Evolutionary conservation across 2,797 vertebrate species (phyloP), one percentile per base, ranked within the genome.

Genomic region (Poeciliopsis gracilis): DNA sequence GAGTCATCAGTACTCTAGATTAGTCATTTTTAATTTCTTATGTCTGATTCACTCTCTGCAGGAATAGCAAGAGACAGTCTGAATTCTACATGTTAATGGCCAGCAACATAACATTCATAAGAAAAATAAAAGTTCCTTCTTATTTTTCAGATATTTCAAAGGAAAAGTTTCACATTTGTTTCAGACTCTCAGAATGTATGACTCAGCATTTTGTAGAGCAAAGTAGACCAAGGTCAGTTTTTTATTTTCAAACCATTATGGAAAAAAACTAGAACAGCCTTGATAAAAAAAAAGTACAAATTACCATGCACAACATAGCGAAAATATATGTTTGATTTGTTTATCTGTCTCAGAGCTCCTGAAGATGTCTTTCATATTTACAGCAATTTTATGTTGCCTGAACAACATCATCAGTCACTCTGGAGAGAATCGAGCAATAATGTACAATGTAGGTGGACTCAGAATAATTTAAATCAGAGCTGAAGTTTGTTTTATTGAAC

Each of bases 301-400:
- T 38, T 41, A 73, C 36, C 36, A n/a, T 45, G 46, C 38, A 20
- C 63, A 43, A 76, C 77, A 75, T 46, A 51, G 43, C 23, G 43
- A 28, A 43, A 74, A 67, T 28, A 10, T 72, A 38, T 84, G 73
- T 82, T 76, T 7, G n/a, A 49, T 75, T 89, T 87, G 80, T 88
- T 88, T 86, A 71, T 76, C 75, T 89, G 55, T 73, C 46, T 78
- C 74, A 73, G 72, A 75, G 46, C 72, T 73, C 77, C 63, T 23
- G 71, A 83, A 86, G 82, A 87, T 73, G 69, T 53, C 16, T 88
- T 89, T 63, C 85, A 86, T 75, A 88, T 79, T 85, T 72, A 59
- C 78, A 86, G 82, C 82, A 81, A 74, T 84, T 80, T 87, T 90
- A 80, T 84, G 88, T 87, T 87, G 88, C 77, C 83, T 43, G 11